These are phyloP conservation scores for Pseudobourletiella spinata DNA, from an alignment of 1,140 invertebrate genomes.

Conservation along the genomic window DNA sequence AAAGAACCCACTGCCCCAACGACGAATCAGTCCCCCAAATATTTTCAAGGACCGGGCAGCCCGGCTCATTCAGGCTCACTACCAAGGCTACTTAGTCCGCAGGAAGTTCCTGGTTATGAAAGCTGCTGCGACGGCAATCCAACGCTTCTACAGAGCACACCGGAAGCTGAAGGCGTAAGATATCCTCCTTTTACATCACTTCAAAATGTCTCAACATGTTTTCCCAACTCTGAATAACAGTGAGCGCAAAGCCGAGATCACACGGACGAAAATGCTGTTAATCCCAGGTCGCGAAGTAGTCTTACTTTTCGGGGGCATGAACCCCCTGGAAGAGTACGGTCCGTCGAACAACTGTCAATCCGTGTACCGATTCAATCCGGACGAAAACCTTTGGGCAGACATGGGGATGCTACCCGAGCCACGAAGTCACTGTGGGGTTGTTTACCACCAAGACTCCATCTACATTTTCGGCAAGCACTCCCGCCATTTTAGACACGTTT, in stretches of 20 bases:
- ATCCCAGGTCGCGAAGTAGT: background rate
- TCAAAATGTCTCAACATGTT: too few species aligned
- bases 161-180: too few species aligned
- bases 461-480: too few species aligned
- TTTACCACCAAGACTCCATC: background rate
- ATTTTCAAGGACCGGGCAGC: too few species aligned
- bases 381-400: background rate
- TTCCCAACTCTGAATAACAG: too few species aligned
- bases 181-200: background rate
- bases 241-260: too few species aligned
- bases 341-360: background rate
- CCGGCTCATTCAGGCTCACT: background rate
- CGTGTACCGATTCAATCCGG: background rate
- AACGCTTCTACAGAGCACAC: background rate
- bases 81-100: background rate
- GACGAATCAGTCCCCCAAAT: too few species aligned
- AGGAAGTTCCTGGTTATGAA: background rate
- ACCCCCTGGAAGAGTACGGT: background rate
- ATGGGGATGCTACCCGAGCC: background rate
- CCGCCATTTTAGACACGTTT: too few species aligned
- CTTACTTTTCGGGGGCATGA: background rate
- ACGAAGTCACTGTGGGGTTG: conserved; percentile 2
- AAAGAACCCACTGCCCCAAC: too few species aligned
- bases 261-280: background rate
- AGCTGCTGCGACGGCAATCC: background rate